These are phyloP conservation scores for Tuberolachnus salignus DNA, from an alignment of 2,888 invertebrate genomes.

Conservation along the genomic window DNA sequence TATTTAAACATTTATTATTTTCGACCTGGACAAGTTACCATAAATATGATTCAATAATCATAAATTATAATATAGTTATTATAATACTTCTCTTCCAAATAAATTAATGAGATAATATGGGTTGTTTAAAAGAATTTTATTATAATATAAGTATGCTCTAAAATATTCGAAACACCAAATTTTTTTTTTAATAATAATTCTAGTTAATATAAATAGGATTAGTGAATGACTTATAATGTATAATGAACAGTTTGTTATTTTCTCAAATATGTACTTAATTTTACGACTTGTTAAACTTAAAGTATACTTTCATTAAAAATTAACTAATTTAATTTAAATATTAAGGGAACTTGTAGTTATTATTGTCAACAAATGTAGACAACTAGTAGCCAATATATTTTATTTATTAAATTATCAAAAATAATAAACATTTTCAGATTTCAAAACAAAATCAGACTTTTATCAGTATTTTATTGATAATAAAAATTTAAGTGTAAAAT, in stretches of 20 bases:
- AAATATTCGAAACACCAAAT: too few species aligned
- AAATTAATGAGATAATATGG: too few species aligned
- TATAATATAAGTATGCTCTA: too few species aligned
- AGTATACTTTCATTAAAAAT: background rate
- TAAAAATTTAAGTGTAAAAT: slow-evolving; percentile 17
- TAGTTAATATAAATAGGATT: too few species aligned
- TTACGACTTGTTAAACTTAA: background rate
- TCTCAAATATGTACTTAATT: background rate
- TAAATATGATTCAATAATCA: background rate
- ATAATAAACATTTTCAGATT: background rate
- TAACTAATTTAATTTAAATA: background rate
- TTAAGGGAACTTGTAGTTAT: background rate
- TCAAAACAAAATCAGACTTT: slow-evolving; percentile 1
- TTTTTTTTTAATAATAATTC: too few species aligned
- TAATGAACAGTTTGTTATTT: background rate
- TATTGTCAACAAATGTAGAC: background rate
- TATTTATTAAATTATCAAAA: background rate
- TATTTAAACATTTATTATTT: slow-evolving; percentile 14
- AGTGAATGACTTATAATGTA: background rate
- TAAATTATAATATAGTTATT: too few species aligned
- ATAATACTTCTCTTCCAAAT: background rate
- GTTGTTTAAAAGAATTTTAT: too few species aligned
- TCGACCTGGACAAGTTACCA: background rate
- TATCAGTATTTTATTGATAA: background rate
- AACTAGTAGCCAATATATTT: slow-evolving; percentile 1